A percentile compares a stretch with the other conserved stretches of the same genome.
Evolutionary conservation across 1,140 invertebrate species (phyloP).

Genomic region (Patella vulgata): DNA sequence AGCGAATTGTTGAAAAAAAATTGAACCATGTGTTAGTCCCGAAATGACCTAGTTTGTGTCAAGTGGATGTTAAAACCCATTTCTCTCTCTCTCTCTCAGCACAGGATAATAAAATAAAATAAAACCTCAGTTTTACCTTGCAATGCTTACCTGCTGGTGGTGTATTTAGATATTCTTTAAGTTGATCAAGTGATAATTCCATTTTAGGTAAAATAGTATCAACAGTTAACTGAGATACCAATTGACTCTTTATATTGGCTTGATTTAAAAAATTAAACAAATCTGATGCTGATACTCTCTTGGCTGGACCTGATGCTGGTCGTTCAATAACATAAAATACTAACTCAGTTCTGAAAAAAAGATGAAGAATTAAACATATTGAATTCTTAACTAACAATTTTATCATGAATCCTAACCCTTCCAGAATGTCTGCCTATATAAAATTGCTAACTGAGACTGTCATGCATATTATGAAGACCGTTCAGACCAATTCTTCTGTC

Average conservation of each 20-base stretch:
- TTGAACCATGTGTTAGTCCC: too few species aligned
- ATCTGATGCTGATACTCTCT: constrained; percentile 80
- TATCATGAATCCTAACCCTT: neutral
- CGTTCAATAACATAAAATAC: constrained; percentile 84
- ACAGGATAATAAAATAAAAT: too few species aligned
- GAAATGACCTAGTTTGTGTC: too few species aligned
- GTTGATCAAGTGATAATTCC: constrained; percentile 69
- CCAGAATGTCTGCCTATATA: neutral
- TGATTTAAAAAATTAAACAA: constrained; percentile 64
- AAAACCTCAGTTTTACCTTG: too few species aligned
- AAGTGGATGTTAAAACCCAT: too few species aligned
- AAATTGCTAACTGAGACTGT: neutral
- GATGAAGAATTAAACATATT: too few species aligned
- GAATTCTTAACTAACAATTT: neutral
- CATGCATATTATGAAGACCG: too few species aligned
- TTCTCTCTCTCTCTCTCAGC: too few species aligned
- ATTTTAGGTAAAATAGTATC: constrained; percentile 62
- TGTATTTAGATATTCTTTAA: constrained; percentile 89
- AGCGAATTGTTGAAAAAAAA: too few species aligned
- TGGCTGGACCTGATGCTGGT: constrained; percentile 68
- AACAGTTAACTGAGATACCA: constrained; percentile 71
- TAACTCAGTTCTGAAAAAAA: constrained; percentile 73
- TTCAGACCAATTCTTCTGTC: too few species aligned
- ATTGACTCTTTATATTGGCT: constrained; percentile 72
- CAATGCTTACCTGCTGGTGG: constrained; percentile 85